phyloP scores from a whole-genome alignment of 1,140 invertebrate species.

The Prorops nasuta region DNA sequence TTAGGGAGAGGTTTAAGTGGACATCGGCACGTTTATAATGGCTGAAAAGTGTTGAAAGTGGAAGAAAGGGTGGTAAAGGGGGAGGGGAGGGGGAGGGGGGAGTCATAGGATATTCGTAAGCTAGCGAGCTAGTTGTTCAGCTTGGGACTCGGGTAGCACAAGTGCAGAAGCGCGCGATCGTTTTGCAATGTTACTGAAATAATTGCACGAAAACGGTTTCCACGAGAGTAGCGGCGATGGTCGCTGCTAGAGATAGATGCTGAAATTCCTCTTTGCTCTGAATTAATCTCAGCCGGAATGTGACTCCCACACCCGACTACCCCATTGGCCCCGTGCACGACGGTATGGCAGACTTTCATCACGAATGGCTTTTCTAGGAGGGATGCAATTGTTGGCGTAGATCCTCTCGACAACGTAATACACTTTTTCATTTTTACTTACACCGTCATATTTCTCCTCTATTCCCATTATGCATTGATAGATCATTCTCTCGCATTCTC shows the following conservation, averaged over 20 bases:
- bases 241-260: conserved; percentile 42
- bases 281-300: conserved; percentile 53
- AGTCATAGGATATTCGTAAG: too few relatives aligned
- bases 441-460: too few relatives aligned
- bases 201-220: conserved; percentile 42
- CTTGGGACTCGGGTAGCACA: too few relatives aligned
- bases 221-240: conserved; percentile 18
- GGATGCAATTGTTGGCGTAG: conserved; percentile 37
- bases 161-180: too few relatives aligned
- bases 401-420: too few relatives aligned
- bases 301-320: conserved; percentile 36
- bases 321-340: conserved; percentile 30
- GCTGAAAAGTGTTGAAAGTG: too few relatives aligned
- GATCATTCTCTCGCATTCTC: too few relatives aligned
- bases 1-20: too few relatives aligned
- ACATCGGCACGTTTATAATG: too few relatives aligned
- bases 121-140: too few relatives aligned
- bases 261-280: conserved; percentile 50
- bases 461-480: too few relatives aligned
- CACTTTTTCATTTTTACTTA: too few relatives aligned
- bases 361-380: conserved; percentile 29
- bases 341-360: conserved; percentile 30
- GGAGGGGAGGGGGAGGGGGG: not conserved
- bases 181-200: conserved; percentile 46
- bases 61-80: not conserved